Evolutionary conservation across 2,797 vertebrate genomes (phyloP).

Genomic region (Xiphophorus birchmanni): DNA sequence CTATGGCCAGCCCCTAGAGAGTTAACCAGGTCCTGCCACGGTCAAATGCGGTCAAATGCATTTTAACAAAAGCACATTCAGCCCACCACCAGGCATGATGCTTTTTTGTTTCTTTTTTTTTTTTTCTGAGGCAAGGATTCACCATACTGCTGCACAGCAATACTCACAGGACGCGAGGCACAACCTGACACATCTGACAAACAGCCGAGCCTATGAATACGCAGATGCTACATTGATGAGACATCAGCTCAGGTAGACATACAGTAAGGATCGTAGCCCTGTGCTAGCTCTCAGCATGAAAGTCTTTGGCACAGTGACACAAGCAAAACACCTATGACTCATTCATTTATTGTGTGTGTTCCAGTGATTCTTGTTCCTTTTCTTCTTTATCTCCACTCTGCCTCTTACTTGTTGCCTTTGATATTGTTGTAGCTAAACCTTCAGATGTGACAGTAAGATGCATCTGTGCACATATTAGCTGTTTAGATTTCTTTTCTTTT

Average conservation of each 20-base stretch:
- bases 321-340: conserved; percentile 53
- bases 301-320: conserved; percentile 69
- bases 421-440: conserved; percentile 22
- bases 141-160: conserved; percentile 35
- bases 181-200: conserved; percentile 66
- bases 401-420: conserved; percentile 12
- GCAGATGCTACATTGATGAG: conserved; percentile 37
- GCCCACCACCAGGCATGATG: conserved; percentile 33
- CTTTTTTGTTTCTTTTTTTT: conserved; percentile 2
- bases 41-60: conserved; percentile 69
- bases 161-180: conserved; percentile 51
- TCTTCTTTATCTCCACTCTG: neutral
- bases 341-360: conserved; percentile 18
- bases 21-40: conserved; percentile 54
- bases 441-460: conserved; percentile 7
- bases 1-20: conserved; percentile 68
- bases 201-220: conserved; percentile 27
- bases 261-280: conserved; percentile 37
- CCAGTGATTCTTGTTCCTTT: neutral
- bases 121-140: conserved; percentile 37
- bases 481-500: neutral
- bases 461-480: conserved; percentile 8
- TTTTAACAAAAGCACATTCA: conserved; percentile 58
- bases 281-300: conserved; percentile 51
- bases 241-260: conserved; percentile 45